Evolutionary conservation across 2,888 invertebrate genomes (phyloP).

Genomic region (Noctua comes): DNA sequence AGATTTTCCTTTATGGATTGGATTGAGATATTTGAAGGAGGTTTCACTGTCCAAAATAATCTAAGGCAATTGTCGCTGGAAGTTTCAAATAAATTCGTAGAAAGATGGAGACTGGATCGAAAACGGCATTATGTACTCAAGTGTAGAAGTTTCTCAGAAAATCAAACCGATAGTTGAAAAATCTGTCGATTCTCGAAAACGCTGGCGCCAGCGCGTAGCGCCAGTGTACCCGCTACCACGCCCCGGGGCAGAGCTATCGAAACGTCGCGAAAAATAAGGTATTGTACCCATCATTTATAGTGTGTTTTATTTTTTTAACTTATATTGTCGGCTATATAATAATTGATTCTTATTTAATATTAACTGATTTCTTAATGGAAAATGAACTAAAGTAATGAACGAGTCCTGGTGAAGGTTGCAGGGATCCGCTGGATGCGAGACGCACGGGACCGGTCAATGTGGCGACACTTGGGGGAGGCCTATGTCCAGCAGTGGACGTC

Average conservation of each 20-base stretch:
- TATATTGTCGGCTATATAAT: too few species aligned
- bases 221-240: not conserved
- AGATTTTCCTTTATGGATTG: conserved; percentile 2
- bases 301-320: not conserved
- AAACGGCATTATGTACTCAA: not conserved
- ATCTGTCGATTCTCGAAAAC: not conserved
- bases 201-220: not conserved
- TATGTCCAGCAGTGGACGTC: too few species aligned
- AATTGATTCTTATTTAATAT: too few species aligned
- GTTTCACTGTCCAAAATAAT: conserved; percentile 10
- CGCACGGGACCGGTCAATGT: too few species aligned
- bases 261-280: not conserved
- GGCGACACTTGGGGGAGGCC: too few species aligned
- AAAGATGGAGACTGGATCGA: not conserved
- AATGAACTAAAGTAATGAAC: too few species aligned
- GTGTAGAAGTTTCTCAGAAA: too few species aligned
- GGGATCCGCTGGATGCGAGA: too few species aligned
- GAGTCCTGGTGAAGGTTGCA: too few species aligned
- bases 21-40: conserved; percentile 15
- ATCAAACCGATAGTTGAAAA: not conserved
- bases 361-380: too few species aligned
- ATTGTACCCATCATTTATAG: too few species aligned
- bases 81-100: not conserved
- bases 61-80: not conserved
- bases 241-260: not conserved